These are phyloP conservation scores for Dicrostonyx torquatus DNA, from an alignment of 2,797 vertebrate genomes.

Conservation along the genomic window DNA sequence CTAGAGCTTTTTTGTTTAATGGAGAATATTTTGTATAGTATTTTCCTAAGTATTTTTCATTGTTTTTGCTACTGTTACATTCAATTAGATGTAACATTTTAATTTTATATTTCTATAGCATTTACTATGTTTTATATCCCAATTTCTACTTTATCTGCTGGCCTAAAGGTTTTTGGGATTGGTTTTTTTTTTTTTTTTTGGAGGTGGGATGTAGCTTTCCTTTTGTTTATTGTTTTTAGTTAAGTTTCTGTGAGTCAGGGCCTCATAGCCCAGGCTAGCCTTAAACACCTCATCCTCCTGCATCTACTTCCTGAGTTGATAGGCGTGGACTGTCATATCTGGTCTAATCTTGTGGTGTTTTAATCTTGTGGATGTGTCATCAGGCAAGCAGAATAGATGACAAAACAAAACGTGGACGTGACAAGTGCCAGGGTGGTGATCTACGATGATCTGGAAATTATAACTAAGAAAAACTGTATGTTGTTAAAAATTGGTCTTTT, in stretches of 20 bases:
- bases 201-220: background rate
- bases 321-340: background rate
- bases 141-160: conserved; percentile 51
- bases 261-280: background rate
- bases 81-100: conserved; percentile 1
- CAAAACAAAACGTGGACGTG: background rate
- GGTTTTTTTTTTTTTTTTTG: too few species aligned
- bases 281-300: background rate
- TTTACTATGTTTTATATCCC: conserved; percentile 22
- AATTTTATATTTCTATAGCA: background rate
- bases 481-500: background rate
- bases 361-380: background rate
- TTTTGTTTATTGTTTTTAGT: conserved; percentile 9
- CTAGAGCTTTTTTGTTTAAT: conserved; percentile 31
- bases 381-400: background rate
- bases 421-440: background rate
- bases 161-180: background rate
- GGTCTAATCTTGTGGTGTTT: background rate
- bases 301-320: background rate
- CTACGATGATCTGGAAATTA: background rate
- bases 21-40: conserved; percentile 7
- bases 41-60: conserved; percentile 39
- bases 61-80: conserved; percentile 36
- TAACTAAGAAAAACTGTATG: background rate
- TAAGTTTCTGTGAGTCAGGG: background rate